Percentiles rank a stretch among this genome's conserved stretches.
Evolutionary conservation across 2,113 vertebrate genomes (phyloP).

Genomic region (Rousettus leschenaultii): DNA sequence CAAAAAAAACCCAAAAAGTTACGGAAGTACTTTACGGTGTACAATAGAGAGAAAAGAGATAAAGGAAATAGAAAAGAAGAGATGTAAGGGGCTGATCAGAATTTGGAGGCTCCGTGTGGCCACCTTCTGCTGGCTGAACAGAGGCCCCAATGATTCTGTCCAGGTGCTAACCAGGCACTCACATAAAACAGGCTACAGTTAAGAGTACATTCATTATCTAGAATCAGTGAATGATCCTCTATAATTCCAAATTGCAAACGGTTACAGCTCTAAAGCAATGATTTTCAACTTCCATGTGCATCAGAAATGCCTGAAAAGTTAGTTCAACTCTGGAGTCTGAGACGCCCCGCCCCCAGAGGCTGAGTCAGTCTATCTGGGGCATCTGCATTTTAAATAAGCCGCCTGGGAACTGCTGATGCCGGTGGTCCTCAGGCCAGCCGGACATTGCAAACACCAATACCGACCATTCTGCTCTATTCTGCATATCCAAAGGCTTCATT

Average conservation of each 20-base stretch:
- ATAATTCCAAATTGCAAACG: not conserved
- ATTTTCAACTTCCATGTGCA: conserved; percentile 3
- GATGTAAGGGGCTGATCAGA: not conserved
- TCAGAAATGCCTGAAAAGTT: not conserved
- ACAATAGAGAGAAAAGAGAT: not conserved
- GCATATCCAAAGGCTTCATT: not conserved
- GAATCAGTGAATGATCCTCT: not conserved
- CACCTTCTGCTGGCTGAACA: not conserved
- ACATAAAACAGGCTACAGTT: not conserved
- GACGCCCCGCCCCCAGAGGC: not conserved
- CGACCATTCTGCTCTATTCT: not conserved
- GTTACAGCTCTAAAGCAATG: conserved; percentile 40
- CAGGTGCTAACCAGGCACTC: not conserved
- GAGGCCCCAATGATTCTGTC: not conserved
- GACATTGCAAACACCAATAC: not conserved
- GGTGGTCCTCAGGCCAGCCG: not conserved
- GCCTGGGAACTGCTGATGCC: not conserved
- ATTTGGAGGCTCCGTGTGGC: not conserved
- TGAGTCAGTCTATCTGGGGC: not conserved
- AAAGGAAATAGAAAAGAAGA: not conserved
- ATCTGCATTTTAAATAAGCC: conserved; percentile 31
- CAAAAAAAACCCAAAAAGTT: not conserved
- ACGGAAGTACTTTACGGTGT: not conserved
- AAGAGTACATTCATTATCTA: not conserved
- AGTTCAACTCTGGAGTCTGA: not conserved